These are phyloP conservation scores for Cryptus viduatorius DNA, from an alignment of 2,888 invertebrate species.

Conservation along the genomic window DNA sequence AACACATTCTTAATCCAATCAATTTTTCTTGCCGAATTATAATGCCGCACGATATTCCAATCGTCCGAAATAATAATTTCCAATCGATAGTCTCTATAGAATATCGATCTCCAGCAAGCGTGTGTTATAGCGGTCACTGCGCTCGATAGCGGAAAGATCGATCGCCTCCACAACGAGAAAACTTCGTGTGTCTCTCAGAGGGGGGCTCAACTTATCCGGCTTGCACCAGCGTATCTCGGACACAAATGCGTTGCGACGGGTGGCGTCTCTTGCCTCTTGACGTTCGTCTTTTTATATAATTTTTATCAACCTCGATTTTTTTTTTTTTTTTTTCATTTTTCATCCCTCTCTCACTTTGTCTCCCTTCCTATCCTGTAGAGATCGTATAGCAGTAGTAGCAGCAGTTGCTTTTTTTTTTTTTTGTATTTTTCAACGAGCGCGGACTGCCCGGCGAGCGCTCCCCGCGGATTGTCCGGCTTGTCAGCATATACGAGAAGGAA, in stretches of 20 bases:
- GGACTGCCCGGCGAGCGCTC: conserved; percentile 65
- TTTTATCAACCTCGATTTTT: conserved; percentile 7
- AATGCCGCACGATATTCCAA: background rate
- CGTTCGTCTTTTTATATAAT: conserved; percentile 59
- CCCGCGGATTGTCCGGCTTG: conserved; percentile 77
- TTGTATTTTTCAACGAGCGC: conserved; percentile 32
- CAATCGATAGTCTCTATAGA: conserved; percentile 9
- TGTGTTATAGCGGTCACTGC: conserved; percentile 52
- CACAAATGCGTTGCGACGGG: conserved; percentile 80
- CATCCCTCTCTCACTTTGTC: conserved; percentile 22
- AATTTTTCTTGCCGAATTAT: background rate
- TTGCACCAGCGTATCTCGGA: conserved; percentile 60
- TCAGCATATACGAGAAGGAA: conserved; percentile 67
- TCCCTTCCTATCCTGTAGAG: background rate
- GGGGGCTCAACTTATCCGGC: conserved; percentile 31
- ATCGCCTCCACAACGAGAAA: conserved; percentile 51
- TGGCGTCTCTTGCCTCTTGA: conserved; percentile 74
- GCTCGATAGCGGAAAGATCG: conserved; percentile 65
- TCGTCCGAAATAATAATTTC: conserved; percentile 18
- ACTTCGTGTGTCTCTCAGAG: conserved; percentile 34
- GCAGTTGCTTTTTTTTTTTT: conserved; percentile 40
- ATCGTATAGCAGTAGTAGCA: conserved; percentile 56
- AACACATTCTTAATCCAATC: too few species aligned
- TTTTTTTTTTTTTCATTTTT: conserved; percentile 42
- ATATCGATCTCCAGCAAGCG: conserved; percentile 25